A percentile compares a stretch with the other conserved stretches of the same genome.
phyloP scores from a whole-genome alignment of 2,888 invertebrate species.

The Dioctria linearis region DNA sequence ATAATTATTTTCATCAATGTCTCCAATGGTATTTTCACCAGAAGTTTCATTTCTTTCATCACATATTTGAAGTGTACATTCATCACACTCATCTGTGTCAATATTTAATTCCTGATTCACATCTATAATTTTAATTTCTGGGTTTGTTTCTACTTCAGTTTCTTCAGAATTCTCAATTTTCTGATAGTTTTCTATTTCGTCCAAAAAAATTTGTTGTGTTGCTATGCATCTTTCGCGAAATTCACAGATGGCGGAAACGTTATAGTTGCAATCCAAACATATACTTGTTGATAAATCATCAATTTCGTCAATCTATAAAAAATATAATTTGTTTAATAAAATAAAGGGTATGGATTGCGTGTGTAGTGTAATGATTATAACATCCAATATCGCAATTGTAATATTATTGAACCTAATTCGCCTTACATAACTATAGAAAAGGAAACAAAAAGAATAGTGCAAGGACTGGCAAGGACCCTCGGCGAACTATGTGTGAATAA shows the following conservation, averaged over 20 bases:
- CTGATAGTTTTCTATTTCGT: background rate
- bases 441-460: no score
- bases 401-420: no score
- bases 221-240: background rate
- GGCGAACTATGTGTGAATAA: no score
- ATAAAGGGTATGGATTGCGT: no score
- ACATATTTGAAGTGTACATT: background rate
- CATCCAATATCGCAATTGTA: no score
- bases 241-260: background rate
- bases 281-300: background rate
- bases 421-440: no score
- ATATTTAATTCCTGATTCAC: background rate
- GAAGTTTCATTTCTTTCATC: background rate
- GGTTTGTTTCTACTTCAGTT: no score
- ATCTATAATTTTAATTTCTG: background rate
- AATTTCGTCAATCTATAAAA: background rate
- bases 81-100: background rate
- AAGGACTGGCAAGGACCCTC: no score
- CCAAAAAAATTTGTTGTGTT: background rate
- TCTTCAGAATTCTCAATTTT: no score
- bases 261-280: background rate
- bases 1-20: background rate
- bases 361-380: no score
- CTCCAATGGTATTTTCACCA: background rate
- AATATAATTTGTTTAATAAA: no score